Conservation (phyloP, 2,113 vertebrate species). For the Oxyura jamaicensis region DNA sequence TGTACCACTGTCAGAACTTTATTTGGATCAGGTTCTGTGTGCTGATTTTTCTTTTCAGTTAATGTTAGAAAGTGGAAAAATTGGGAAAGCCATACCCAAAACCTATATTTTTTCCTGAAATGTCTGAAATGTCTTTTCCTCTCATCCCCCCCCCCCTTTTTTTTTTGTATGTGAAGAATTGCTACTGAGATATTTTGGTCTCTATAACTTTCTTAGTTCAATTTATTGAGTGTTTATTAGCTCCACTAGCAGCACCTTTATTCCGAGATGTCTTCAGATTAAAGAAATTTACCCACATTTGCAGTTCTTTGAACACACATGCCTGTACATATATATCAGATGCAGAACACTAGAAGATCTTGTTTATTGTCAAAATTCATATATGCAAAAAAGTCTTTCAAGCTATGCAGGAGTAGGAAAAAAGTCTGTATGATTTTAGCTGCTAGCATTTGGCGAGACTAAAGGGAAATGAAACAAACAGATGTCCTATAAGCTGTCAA, state of each 20-base stretch:
- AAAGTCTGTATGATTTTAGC: slow-evolving; percentile 11
- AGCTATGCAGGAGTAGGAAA: slow-evolving; percentile 12
- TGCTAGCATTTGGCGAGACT: slow-evolving; percentile 63
- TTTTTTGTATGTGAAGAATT: neutral
- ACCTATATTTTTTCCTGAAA: neutral
- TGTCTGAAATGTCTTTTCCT: neutral
- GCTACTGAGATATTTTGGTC: neutral
- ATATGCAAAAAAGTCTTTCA: slow-evolving; percentile 15
- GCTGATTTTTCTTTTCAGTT: neutral
- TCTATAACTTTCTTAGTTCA: neutral
- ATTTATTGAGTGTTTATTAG: neutral
- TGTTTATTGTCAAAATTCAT: slow-evolving; percentile 24
- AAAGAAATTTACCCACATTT: slow-evolving; percentile 1
- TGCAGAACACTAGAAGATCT: neutral
- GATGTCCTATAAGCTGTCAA: slow-evolving; percentile 67
- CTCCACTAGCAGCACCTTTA: neutral
- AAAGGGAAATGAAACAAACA: slow-evolving; percentile 60
- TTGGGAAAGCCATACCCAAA: neutral
- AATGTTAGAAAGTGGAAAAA: neutral
- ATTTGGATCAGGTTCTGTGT: neutral
- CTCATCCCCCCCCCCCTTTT: neutral
- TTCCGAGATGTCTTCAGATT: neutral
- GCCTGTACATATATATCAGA: slow-evolving; percentile 1
- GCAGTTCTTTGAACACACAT: neutral
- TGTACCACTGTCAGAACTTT: neutral